Evolutionary conservation across 2,113 vertebrate species (phyloP).

Genomic region (Plestiodon gilberti): DNA sequence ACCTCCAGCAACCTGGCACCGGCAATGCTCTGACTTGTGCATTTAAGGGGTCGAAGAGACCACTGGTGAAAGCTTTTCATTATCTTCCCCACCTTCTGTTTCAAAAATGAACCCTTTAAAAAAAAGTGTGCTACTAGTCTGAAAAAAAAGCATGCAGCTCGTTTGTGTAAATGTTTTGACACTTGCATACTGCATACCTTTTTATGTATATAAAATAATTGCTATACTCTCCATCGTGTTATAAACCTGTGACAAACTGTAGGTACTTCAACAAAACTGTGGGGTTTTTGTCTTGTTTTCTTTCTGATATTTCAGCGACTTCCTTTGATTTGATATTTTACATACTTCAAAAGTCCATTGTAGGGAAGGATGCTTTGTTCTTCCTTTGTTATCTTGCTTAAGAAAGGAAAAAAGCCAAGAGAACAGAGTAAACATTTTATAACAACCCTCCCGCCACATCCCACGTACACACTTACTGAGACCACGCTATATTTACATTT

Average conservation of each 20-base stretch:
- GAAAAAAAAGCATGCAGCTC: not conserved
- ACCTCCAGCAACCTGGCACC: not conserved
- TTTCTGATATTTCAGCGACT: conserved; percentile 26
- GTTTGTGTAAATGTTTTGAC: conserved; percentile 53
- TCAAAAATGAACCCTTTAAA: conserved; percentile 43
- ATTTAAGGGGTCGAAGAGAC: not conserved
- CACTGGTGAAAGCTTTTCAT: not conserved
- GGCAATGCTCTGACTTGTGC: not conserved
- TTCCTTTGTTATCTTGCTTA: not conserved
- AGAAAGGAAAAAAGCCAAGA: not conserved
- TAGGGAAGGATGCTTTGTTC: not conserved
- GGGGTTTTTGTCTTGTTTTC: conserved; percentile 33
- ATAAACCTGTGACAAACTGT: conserved; percentile 39
- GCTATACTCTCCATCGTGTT: conserved; percentile 28
- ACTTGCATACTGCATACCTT: conserved; percentile 29
- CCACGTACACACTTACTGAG: not conserved
- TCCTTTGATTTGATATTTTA: conserved; percentile 40
- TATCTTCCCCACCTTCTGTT: not conserved
- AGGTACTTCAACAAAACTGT: conserved; percentile 18
- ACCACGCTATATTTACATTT: not conserved
- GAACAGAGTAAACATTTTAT: not conserved
- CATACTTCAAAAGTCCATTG: conserved; percentile 10
- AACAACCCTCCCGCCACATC: not conserved
- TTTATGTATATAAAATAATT: conserved; percentile 54
- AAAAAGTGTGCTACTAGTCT: not conserved